Percentiles rank a stretch among this genome's conserved stretches.
These are phyloP conservation scores for Carcina quercana DNA, from an alignment of 2,888 invertebrate species.

Conservation along the genomic window DNA sequence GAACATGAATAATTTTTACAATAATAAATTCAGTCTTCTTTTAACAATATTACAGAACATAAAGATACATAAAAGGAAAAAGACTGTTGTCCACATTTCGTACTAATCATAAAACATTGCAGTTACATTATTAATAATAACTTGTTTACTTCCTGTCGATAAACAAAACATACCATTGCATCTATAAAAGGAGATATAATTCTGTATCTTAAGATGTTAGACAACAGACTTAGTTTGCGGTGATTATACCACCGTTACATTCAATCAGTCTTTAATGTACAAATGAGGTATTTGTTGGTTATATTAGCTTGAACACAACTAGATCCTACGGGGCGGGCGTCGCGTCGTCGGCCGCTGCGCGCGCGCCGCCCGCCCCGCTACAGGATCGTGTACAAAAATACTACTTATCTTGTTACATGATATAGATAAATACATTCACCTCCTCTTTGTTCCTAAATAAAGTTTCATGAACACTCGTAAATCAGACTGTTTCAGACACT, in stretches of 20 bases:
- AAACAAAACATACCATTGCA: no score
- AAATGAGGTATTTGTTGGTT: constrained; percentile 63
- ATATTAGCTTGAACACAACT: constrained; percentile 43
- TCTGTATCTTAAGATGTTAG: constrained; percentile 29
- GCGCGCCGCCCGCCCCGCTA: constrained; percentile 18
- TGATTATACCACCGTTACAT: constrained; percentile 65
- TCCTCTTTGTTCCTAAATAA: constrained; percentile 29
- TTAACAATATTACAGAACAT: constrained; percentile 64
- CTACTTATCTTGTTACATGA: constrained; percentile 46
- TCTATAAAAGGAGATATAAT: constrained; percentile 4
- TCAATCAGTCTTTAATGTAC: constrained; percentile 63
- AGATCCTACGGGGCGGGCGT: constrained; percentile 24
- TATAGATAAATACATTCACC: constrained; percentile 36
- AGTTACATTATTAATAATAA: no score
- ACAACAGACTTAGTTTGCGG: constrained; percentile 64
- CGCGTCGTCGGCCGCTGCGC: constrained; percentile 15
- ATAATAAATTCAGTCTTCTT: constrained; percentile 69
- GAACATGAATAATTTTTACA: constrained; percentile 71
- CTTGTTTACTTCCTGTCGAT: no score
- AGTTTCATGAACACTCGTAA: no score
- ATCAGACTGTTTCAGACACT: no score
- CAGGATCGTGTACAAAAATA: constrained; percentile 45
- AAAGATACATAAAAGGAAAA: constrained; percentile 43
- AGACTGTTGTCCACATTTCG: constrained; percentile 59
- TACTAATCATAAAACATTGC: no score